Evolutionary conservation across 2,888 invertebrate species (phyloP).

Genomic region (Muschampia plurimacula): DNA sequence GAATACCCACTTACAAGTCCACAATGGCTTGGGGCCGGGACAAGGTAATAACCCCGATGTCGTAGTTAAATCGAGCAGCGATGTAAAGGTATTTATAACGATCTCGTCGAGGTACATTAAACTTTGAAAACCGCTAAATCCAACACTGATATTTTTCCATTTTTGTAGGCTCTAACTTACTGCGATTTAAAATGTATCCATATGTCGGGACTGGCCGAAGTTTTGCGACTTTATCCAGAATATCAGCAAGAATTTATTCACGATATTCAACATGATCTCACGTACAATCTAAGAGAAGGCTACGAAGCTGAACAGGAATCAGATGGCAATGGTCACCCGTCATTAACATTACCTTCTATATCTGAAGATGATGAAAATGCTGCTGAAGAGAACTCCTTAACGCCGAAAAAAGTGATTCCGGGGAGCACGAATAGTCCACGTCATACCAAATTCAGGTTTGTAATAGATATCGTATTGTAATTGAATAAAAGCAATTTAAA

Average conservation of each 20-base stretch:
- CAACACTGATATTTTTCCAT: conserved; percentile 15
- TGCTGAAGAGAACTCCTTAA: conserved; percentile 89
- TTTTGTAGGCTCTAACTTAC: conserved; percentile 93
- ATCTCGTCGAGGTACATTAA: conserved; percentile 6
- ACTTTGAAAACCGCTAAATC: conserved; percentile 5
- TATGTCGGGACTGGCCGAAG: conserved; percentile 95
- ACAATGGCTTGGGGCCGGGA: conserved; percentile 86
- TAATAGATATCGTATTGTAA: conserved; percentile 9
- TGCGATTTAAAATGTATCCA: conserved; percentile 98
- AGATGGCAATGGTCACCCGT: conserved; percentile 91
- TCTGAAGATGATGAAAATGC: conserved; percentile 98
- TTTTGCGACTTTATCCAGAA: conserved; percentile 95
- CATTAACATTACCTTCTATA: conserved; percentile 95
- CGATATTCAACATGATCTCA: conserved; percentile 97
- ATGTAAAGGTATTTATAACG: conserved; percentile 88
- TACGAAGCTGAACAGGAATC: conserved; percentile 95
- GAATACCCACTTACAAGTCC: conserved; percentile 90
- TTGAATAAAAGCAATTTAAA: conserved; percentile 5
- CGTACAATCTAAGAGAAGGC: conserved; percentile 97
- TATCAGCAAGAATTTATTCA: conserved; percentile 97
- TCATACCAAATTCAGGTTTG: conserved; percentile 87
- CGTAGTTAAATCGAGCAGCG: conserved; percentile 96
- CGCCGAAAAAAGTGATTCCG: conserved; percentile 86
- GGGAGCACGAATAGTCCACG: conserved; percentile 88
- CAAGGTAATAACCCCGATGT: conserved; percentile 89